These are phyloP conservation scores for Molossus molossus DNA, from an alignment of 2,797 vertebrate species.

Conservation along the genomic window DNA sequence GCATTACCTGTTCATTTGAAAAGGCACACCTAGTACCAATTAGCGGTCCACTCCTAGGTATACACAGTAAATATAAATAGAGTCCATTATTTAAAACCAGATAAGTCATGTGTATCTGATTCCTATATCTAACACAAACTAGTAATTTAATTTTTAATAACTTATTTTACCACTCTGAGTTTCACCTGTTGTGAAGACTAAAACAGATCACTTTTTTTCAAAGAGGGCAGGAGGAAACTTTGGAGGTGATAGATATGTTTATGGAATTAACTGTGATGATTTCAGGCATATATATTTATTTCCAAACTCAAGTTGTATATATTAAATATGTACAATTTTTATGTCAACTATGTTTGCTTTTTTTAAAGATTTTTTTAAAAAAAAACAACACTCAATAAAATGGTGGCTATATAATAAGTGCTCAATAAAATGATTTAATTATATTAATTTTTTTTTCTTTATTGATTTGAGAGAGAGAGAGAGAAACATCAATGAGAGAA, in stretches of 20 bases:
- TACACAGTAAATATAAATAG: background rate
- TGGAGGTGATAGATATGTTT: background rate
- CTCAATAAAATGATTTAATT: background rate
- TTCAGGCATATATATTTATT: background rate
- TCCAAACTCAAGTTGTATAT: constrained; percentile 4
- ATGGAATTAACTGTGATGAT: background rate
- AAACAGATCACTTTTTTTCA: background rate
- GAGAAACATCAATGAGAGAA: too few relatives aligned
- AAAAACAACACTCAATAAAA: background rate
- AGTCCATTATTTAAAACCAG: background rate
- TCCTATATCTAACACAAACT: background rate
- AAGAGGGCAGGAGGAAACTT: background rate
- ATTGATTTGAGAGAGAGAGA: too few relatives aligned
- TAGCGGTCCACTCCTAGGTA: background rate
- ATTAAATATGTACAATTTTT: background rate
- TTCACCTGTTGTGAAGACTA: background rate
- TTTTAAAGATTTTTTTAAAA: background rate
- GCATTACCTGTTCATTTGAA: constrained; percentile 23
- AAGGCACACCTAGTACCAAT: background rate
- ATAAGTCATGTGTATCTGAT: background rate
- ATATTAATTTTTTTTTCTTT: background rate
- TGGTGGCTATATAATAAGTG: background rate
- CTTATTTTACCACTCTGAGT: background rate
- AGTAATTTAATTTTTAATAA: background rate
- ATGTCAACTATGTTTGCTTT: background rate